Base-by-base conservation (phyloP, 2,113 vertebrate genomes). In the Hippocampus mohnikei region DNA sequence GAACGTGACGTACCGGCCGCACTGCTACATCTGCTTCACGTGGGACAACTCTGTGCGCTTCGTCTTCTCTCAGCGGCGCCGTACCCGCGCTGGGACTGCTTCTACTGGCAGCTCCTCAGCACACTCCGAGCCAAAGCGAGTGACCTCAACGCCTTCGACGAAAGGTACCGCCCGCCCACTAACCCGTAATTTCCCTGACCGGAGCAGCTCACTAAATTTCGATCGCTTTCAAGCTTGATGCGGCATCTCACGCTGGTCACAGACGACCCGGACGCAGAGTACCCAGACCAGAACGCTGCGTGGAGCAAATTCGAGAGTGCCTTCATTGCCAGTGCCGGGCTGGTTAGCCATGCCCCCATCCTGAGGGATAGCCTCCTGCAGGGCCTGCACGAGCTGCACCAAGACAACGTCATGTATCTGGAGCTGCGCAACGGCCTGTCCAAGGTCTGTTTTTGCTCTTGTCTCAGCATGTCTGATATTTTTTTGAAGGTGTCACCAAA, bases 11-110 rank as follows among this genome's bases (percentile, higher is more conserved):
- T 97, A 98, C 83, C 89, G 95, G 46, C 94, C 94, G 0, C 0
- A 94, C 85, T 97, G 95, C 82, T 93, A 96, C 79, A 76, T 95
- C 78, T 98, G 96, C 84, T 92, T 95, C 91, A 94, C 92, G 0
- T 77, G 3, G 66, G 56, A 12, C 0, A 88, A 88, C 52, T 90
- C 84, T 0, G 74, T 94, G 15, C 89, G 85, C 2, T 98, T 98
- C 81, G 71, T 25, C 46, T 98, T 96, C 85, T 95, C 94, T 1
- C 27, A 60, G 8, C 82, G 73, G 2, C 63, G 9, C 94, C 94
- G 13, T 88, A 90, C 1, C 87, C 61, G 0, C 71, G 66, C 0
- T 90, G 88, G 16, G 88, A 80, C 48, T 95, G 95, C 74, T 93
- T 92, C 1, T 72, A 73, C 71, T 98, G 95, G 96, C 74, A 92